Conservation (phyloP, 2,113 vertebrate genomes). For the Ascaphus truei region DNA sequence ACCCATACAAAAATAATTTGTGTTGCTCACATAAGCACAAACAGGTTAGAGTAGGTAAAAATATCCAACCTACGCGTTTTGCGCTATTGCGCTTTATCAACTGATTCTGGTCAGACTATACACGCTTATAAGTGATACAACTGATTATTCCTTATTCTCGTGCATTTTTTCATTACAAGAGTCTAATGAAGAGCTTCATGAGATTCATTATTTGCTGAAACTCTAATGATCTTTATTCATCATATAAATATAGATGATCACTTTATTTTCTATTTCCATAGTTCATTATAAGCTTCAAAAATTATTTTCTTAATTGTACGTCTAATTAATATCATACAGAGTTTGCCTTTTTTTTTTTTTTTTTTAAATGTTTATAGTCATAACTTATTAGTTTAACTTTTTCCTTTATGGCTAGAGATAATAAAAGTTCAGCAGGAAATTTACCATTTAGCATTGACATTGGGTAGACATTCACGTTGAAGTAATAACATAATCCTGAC, state of each 20-base stretch:
- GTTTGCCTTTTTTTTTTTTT: background rate
- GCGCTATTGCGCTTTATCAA: too few relatives aligned
- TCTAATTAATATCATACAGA: background rate
- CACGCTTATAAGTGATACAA: too few relatives aligned
- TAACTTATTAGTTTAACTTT: constrained; percentile 4
- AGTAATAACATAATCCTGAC: background rate
- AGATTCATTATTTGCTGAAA: background rate
- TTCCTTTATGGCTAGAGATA: background rate
- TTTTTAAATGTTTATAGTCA: background rate
- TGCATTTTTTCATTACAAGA: background rate
- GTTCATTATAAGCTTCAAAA: background rate
- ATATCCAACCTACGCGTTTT: too few relatives aligned
- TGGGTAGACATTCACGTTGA: background rate
- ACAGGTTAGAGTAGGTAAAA: too few relatives aligned
- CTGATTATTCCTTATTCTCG: too few relatives aligned
- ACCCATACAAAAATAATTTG: too few relatives aligned
- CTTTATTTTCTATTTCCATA: background rate
- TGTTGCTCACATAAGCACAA: too few relatives aligned
- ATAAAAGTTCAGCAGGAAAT: background rate
- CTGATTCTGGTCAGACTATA: too few relatives aligned
- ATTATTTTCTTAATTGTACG: background rate
- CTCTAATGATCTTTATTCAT: background rate
- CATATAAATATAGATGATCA: background rate
- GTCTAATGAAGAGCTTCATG: background rate
- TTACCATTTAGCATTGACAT: background rate